phyloP scores from a whole-genome alignment of 1,140 invertebrate species.

The Mizuhopecten yessoensis region DNA sequence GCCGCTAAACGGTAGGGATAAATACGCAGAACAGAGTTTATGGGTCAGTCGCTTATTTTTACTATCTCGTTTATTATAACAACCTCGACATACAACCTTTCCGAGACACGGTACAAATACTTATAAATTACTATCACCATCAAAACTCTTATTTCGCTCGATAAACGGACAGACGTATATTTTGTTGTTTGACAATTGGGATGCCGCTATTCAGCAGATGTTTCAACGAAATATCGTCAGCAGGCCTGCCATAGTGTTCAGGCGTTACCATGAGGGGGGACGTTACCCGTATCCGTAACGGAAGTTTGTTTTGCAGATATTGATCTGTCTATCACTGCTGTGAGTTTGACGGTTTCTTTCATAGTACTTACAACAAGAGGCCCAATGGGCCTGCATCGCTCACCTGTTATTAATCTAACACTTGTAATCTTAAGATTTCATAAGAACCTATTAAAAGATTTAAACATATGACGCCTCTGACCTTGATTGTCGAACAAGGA shows the following conservation, averaged over 20 bases:
- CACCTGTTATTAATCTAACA: no score
- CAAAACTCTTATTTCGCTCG: slow-evolving; percentile 56
- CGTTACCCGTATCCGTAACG: slow-evolving; percentile 54
- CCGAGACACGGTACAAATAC: slow-evolving; percentile 58
- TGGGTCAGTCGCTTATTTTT: slow-evolving; percentile 56
- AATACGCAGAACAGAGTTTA: slow-evolving; percentile 57
- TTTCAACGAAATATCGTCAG: slow-evolving; percentile 57
- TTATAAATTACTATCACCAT: slow-evolving; percentile 51
- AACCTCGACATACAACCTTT: slow-evolving; percentile 62
- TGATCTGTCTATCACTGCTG: no score
- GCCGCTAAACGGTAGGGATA: slow-evolving; percentile 54
- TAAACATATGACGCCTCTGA: no score
- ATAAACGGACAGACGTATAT: slow-evolving; percentile 48
- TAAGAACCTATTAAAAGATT: no score
- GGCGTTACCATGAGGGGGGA: slow-evolving; percentile 62
- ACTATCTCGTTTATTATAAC: slow-evolving; percentile 69
- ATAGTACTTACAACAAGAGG: no score
- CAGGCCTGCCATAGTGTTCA: slow-evolving; percentile 66
- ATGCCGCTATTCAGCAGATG: slow-evolving; percentile 58
- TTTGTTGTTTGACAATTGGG: slow-evolving; percentile 53
- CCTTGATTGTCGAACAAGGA: no score
- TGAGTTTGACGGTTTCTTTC: no score
- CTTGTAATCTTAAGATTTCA: no score
- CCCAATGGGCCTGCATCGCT: no score
- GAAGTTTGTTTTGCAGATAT: no score